Percentiles rank a stretch among this genome's conserved stretches.
phyloP scores from a whole-genome alignment of 2,888 invertebrate species.

The Parasteatoda lunata region DNA sequence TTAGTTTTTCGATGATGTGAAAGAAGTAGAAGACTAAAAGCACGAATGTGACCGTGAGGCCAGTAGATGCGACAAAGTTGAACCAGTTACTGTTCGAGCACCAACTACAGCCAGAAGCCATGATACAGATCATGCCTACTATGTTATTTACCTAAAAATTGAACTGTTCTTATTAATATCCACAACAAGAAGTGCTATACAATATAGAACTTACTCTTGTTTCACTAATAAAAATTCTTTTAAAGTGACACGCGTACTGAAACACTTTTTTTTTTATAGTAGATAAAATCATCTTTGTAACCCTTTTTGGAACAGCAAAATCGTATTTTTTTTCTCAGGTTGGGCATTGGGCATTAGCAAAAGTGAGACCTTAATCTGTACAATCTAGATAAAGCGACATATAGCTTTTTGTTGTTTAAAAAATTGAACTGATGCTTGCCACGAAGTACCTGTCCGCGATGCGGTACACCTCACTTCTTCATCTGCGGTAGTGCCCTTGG shows the following conservation, averaged over 20 bases:
- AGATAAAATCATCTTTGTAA: too few relatives aligned
- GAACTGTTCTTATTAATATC: not conserved
- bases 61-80: conserved; percentile 86
- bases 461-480: too few relatives aligned
- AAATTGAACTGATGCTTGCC: too few relatives aligned
- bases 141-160: conserved; percentile 72
- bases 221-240: not conserved
- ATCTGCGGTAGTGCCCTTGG: too few relatives aligned
- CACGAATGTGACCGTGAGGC: conserved; percentile 89
- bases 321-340: too few relatives aligned
- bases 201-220: not conserved
- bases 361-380: too few relatives aligned
- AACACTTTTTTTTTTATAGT: too few relatives aligned
- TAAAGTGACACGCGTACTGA: not conserved
- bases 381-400: too few relatives aligned
- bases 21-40: conserved; percentile 87
- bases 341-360: too few relatives aligned
- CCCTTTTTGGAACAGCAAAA: too few relatives aligned
- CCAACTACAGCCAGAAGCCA: conserved; percentile 79
- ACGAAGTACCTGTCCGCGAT: too few relatives aligned
- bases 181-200: not conserved
- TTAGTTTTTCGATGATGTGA: conserved; percentile 88
- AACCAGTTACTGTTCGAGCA: conserved; percentile 82
- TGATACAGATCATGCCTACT: conserved; percentile 83
- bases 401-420: too few relatives aligned